Conservation (phyloP, 1,140 invertebrate genomes). For the Trialeurodes vaporariorum region DNA sequence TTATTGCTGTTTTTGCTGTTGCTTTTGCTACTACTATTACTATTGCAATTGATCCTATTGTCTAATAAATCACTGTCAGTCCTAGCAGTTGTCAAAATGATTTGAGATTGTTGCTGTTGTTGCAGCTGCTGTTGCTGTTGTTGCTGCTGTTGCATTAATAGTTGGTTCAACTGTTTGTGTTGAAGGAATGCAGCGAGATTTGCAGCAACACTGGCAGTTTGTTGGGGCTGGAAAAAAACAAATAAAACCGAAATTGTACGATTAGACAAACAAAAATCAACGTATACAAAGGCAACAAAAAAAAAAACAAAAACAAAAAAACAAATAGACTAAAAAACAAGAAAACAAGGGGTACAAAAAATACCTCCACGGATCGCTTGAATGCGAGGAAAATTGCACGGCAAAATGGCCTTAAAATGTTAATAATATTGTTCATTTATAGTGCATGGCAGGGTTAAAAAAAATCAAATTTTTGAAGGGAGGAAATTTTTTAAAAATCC, state of each 20-base stretch:
- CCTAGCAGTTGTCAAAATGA: constrained; percentile 28
- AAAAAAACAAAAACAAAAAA: no score
- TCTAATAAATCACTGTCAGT: not conserved
- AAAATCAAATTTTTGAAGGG: no score
- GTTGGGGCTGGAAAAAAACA: constrained; percentile 14
- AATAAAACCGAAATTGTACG: not conserved
- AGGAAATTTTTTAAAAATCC: no score
- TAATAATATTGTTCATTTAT: not conserved
- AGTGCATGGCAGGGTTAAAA: not conserved
- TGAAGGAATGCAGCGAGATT: constrained; percentile 42
- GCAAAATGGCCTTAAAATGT: not conserved
- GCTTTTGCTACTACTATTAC: constrained; percentile 24
- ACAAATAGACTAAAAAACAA: no score
- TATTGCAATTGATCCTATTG: constrained; percentile 30
- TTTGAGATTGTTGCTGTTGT: constrained; percentile 18
- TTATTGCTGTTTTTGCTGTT: constrained; percentile 33
- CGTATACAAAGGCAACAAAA: no score
- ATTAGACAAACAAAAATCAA: no score
- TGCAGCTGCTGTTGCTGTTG: constrained; percentile 34
- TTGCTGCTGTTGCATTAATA: constrained; percentile 37
- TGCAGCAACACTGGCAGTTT: constrained; percentile 38
- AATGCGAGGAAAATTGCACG: not conserved
- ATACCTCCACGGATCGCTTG: no score
- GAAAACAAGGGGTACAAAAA: no score
- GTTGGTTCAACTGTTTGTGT: constrained; percentile 37